Base-by-base conservation (phyloP, 2,797 vertebrate species). In the Serranus cabrilla region DNA sequence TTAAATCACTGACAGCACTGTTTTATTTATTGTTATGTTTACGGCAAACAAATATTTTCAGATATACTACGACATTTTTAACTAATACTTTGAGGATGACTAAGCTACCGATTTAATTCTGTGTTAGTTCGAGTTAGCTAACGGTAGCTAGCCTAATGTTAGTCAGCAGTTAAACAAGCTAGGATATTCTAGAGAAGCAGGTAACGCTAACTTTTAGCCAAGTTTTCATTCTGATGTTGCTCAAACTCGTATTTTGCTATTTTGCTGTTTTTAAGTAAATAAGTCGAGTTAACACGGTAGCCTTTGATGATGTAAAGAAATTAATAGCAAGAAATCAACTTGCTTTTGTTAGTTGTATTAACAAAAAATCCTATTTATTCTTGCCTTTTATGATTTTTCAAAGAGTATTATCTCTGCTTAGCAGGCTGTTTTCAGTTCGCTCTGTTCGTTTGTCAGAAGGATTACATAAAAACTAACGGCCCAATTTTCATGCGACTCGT, bases 1-100 rank as follows among this genome's bases (percentile, higher is more conserved):
- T 8, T 17, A 23, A 70, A 50, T 65, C 12, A 55, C 51, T 52
- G 5, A 8, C 25, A 14, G 20, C 11, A 11, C 39, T 8, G 1
- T 27, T 2, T 4, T 47, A 2, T 56, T 5, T 18, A 0, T 58
- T 55, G 51, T 45, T 8, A 34, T 0, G 0, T 62, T 45, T 17
- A 27, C 0, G 17, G 18, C 17, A 23, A 0, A 4, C 0, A 6
- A 1, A 0, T 0, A 1, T 0, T 43, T 31, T 3, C 27, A 18
- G 46, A 39, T 25, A 31, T 16, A 21, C 17, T 5, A 18, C 14
- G 0, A 17, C 1, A 16, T 45, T 1, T 10, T 1, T 18, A 10
- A 43, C 0, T n/a, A 21, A 4, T 34, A 10, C 11, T 46, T 43
- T 45, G 2, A 20, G 16, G 1, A 13, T 20, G 2, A 9, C 11